A percentile compares a stretch with the other conserved stretches of the same genome.
Conservation (phyloP, 2,113 vertebrate species). For the Varanus salvator region DNA sequence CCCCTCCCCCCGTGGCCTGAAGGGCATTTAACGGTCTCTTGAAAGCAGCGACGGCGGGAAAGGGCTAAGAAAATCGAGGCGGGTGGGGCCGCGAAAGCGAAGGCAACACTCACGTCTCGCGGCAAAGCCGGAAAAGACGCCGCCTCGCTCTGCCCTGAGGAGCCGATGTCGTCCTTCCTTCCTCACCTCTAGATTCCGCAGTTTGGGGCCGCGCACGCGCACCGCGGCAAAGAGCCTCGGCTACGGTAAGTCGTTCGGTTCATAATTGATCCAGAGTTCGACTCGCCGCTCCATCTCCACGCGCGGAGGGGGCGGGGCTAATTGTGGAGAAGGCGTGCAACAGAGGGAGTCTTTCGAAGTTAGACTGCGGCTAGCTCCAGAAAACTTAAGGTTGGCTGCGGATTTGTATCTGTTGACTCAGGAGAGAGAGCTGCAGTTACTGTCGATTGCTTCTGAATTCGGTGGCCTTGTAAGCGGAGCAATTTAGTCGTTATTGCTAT, state of each 20-base stretch:
- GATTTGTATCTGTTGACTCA: too few relatives aligned
- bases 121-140: not conserved
- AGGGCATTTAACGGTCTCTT: not conserved
- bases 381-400: not conserved
- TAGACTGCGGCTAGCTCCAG: too few relatives aligned
- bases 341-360: too few relatives aligned
- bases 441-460: not conserved
- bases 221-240: accelerated
- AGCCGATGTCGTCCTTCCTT: not conserved
- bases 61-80: accelerated
- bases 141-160: not conserved
- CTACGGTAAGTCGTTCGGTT: conserved; percentile 29
- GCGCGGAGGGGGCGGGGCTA: accelerated
- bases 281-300: accelerated
- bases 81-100: accelerated
- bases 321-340: not conserved
- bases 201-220: conserved; percentile 33
- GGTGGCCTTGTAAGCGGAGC: not conserved
- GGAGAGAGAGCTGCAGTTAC: not conserved
- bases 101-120: conserved; percentile 14
- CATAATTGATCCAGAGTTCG: not conserved
- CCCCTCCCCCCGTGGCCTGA: not conserved
- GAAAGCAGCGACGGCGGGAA: not conserved
- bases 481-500: not conserved
- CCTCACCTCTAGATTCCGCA: not conserved